Conservation (phyloP, 1,140 invertebrate species). For the Bombus sibiricus region DNA sequence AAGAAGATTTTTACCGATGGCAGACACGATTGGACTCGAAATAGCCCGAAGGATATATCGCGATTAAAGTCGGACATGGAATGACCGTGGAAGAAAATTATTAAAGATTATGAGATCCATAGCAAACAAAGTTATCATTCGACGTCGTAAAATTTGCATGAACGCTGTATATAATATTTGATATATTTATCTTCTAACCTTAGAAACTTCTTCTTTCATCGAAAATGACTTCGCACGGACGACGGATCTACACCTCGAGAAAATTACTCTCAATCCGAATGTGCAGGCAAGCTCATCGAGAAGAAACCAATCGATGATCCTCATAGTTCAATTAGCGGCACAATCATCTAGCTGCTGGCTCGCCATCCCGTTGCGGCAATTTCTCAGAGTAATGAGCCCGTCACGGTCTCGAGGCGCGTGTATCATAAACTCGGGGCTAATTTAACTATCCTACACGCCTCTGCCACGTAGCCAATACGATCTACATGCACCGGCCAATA, state of each 20-base stretch:
- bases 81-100: background rate
- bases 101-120: background rate
- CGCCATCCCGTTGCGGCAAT: background rate
- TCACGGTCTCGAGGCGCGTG: background rate
- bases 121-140: background rate
- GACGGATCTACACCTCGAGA: background rate
- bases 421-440: constrained; percentile 17
- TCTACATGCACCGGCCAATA: background rate
- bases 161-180: background rate
- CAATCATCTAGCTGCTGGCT: background rate
- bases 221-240: background rate
- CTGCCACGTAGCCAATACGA: background rate
- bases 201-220: background rate
- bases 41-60: too few species aligned
- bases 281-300: background rate
- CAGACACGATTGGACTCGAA: too few species aligned
- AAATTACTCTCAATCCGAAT: background rate
- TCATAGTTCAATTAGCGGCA: constrained; percentile 5
- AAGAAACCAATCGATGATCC: background rate
- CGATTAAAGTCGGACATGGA: too few species aligned
- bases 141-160: background rate
- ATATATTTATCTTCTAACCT: background rate
- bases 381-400: constrained; percentile 19
- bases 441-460: constrained; percentile 2
- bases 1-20: too few species aligned